Evolutionary conservation across 2,888 invertebrate species (phyloP), one percentile per base, ranked within the genome.

Genomic region (Pammene aurita): DNA sequence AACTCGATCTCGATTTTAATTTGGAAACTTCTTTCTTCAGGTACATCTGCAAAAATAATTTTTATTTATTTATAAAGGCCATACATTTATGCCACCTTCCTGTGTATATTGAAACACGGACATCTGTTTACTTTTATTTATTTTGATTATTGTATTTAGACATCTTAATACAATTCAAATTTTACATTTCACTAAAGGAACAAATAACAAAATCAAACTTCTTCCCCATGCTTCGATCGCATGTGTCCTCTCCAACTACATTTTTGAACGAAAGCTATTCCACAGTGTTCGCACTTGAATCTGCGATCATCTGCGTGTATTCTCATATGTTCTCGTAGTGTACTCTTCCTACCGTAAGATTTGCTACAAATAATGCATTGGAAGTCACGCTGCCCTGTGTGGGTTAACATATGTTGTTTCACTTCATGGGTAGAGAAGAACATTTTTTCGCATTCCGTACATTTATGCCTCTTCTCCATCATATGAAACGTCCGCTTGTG

Each of bases 361-460:
- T 83, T 84, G 13, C 74, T 64, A 66, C 86, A 87, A 16, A 84
- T 70, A 18, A 77, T 73, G 68, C 87, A 87, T 69, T 80, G 76
- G 61, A 79, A 85, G 5, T 81, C 81, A 72, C 81, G 83, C 14
- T 78, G 76, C 10, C 78, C 81, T 0, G 81, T 80, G 72, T 87
- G 87, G 46, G 80, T 84, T 46, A 81, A 75, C 78, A 81, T 78
- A 71, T 92, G 91, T 26, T 80, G 80, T 26, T 80, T 82, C 66
- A 91, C 73, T 67, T 83, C 80, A n/a, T 79, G 79, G 46, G 80
- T 84, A 0, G 80, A 74, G 70, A 81, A 86, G 70, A 89, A 90
- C 48, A 77, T 81, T 66, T 80, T 82, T 0, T 81, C 77, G 71
- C 82, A 82, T 0, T 73, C 55, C 1, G 61, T 63, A 42, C 81